These are phyloP conservation scores for Heterochromis multidens DNA, from an alignment of 2,113 vertebrate species.

Conservation along the genomic window DNA sequence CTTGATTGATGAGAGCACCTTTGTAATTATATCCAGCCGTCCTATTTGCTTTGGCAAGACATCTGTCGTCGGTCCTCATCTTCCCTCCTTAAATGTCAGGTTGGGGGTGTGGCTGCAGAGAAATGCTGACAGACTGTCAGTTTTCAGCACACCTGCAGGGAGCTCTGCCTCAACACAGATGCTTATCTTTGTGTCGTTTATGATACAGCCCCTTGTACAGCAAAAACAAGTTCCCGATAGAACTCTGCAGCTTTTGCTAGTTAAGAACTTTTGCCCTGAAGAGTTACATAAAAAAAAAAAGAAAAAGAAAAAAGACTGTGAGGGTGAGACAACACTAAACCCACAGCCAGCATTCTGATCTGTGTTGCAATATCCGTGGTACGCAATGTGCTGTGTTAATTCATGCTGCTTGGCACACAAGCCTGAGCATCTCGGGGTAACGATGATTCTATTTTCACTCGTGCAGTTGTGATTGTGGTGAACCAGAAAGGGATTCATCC, in stretches of 20 bases:
- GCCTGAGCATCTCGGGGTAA: constrained; percentile 41
- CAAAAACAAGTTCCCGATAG: not conserved
- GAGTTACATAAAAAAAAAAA: not conserved
- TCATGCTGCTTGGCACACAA: constrained; percentile 51
- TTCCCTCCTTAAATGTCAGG: constrained; percentile 54
- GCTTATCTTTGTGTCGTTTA: constrained; percentile 15
- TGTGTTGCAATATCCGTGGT: constrained; percentile 45
- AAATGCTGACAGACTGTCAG: constrained; percentile 64
- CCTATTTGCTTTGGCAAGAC: constrained; percentile 70
- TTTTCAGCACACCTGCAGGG: constrained; percentile 67
- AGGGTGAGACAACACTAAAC: constrained; percentile 20
- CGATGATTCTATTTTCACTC: constrained; percentile 51
- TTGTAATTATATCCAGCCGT: constrained; percentile 66
- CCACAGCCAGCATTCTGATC: constrained; percentile 52
- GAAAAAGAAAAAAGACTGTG: not conserved
- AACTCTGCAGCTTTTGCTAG: not conserved
- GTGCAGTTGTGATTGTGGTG: constrained; percentile 23
- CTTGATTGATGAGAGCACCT: constrained; percentile 70
- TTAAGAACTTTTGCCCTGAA: constrained; percentile 5
- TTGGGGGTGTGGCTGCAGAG: constrained; percentile 55
- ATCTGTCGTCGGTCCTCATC: constrained; percentile 57
- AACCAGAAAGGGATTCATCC: constrained; percentile 34
- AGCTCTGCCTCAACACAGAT: constrained; percentile 28
- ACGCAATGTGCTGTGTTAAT: constrained; percentile 52
- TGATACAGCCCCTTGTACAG: not conserved